Conservation (phyloP, 1,140 invertebrate genomes). For the Rhopalosiphum padi region DNA sequence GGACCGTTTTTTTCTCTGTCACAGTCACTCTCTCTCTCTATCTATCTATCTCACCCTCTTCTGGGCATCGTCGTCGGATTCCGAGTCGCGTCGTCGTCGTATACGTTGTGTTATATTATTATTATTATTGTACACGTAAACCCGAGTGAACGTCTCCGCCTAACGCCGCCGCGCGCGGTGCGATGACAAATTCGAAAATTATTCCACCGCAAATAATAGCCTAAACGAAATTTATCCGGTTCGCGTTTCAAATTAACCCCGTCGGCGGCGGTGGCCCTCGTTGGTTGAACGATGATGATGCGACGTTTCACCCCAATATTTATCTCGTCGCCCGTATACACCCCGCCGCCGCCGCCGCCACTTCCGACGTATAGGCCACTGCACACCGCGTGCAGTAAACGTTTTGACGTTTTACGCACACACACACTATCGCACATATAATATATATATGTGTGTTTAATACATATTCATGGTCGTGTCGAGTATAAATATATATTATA, state of each 20-base stretch:
- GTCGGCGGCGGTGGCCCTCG: not conserved
- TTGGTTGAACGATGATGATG: not conserved
- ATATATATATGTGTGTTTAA: not conserved
- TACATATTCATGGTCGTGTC: conserved; percentile 21
- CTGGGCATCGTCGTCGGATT: not conserved
- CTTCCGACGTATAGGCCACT: not conserved
- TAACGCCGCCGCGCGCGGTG: not conserved
- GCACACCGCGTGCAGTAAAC: not conserved
- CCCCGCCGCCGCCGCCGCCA: not conserved
- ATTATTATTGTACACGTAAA: not conserved
- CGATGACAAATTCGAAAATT: conserved; percentile 58
- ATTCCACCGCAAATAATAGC: conserved; percentile 56
- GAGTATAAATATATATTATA: not conserved
- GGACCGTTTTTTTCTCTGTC: not conserved
- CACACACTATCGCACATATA: not conserved
- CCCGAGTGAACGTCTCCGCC: not conserved
- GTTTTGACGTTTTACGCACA: not conserved
- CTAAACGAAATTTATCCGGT: conserved; percentile 47
- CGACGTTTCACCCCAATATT: conserved; percentile 37
- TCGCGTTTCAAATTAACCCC: conserved; percentile 49
- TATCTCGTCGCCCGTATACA: conserved; percentile 7
- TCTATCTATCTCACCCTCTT: not conserved
- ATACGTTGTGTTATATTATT: not conserved
- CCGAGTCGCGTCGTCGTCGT: not conserved
- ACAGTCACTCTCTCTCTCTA: not conserved